phyloP scores from a whole-genome alignment of 2,888 invertebrate species.

The Andricus curvator region DNA sequence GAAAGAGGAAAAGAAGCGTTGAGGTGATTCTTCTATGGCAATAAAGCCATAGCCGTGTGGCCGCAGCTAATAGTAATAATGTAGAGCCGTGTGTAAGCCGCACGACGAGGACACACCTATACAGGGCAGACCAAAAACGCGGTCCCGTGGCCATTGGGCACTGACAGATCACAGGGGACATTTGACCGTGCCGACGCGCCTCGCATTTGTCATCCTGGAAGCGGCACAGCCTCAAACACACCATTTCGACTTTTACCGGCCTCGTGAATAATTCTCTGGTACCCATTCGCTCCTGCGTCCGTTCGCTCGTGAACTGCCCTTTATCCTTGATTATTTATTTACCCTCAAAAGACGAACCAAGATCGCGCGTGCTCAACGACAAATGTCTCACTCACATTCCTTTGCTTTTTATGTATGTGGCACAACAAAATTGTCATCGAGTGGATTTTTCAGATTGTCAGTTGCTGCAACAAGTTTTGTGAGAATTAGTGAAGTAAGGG shows the following conservation, averaged over 20 bases:
- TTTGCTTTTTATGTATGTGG: not conserved
- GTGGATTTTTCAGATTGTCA: not conserved
- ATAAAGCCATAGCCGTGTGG: constrained; percentile 70
- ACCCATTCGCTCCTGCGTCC: constrained; percentile 46
- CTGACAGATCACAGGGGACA: constrained; percentile 65
- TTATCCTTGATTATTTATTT: constrained; percentile 56
- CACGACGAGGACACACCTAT: constrained; percentile 53
- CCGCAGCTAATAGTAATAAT: constrained; percentile 72
- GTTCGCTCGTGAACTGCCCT: constrained; percentile 45
- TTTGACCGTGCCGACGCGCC: constrained; percentile 61
- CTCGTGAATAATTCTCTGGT: constrained; percentile 54
- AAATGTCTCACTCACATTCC: constrained; percentile 36
- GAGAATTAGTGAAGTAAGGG: too few species aligned
- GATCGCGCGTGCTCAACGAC: constrained; percentile 52
- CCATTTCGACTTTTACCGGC: constrained; percentile 48
- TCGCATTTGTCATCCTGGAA: constrained; percentile 61
- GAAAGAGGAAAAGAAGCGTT: constrained; percentile 51
- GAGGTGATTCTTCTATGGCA: constrained; percentile 62
- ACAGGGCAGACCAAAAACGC: constrained; percentile 50
- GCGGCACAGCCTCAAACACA: constrained; percentile 57
- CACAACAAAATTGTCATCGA: constrained; percentile 13
- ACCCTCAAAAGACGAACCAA: constrained; percentile 47
- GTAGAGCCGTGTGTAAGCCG: constrained; percentile 64
- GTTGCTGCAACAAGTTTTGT: not conserved
- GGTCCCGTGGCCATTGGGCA: constrained; percentile 56